A percentile compares a stretch with the other conserved stretches of the same genome.
These are phyloP conservation scores for Hyposoter dolosus DNA, from an alignment of 2,888 invertebrate genomes.

Conservation along the genomic window DNA sequence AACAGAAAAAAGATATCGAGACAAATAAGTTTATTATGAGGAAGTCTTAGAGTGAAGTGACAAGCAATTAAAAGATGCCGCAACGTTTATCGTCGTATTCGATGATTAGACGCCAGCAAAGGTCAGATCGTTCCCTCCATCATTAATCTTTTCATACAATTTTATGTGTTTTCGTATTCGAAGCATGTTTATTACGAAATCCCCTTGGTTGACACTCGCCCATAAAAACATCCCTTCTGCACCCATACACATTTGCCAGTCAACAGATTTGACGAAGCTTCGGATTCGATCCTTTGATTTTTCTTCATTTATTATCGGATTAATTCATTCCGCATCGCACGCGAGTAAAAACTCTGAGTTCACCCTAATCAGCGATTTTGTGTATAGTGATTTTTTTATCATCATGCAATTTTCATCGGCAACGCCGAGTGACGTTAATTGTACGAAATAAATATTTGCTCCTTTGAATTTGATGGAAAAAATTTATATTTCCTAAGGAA, in stretches of 20 bases:
- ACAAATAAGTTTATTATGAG: constrained; percentile 33
- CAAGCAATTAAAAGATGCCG: background rate
- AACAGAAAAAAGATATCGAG: background rate
- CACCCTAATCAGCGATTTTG: too few species aligned
- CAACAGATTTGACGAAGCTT: background rate
- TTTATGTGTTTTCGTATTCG: background rate
- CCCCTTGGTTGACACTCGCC: background rate
- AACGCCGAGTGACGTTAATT: background rate
- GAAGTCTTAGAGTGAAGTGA: background rate
- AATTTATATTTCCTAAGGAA: background rate
- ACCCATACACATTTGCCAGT: background rate
- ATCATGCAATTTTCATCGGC: background rate
- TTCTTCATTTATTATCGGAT: too few species aligned
- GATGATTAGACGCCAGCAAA: constrained; percentile 6
- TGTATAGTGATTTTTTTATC: background rate
- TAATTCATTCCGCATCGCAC: too few species aligned
- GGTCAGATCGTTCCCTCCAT: background rate
- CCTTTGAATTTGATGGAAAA: background rate
- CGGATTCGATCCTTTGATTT: too few species aligned
- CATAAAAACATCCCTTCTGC: background rate
- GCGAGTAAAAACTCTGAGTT: too few species aligned
- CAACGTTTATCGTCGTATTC: constrained; percentile 5
- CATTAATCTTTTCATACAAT: background rate
- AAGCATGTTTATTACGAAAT: background rate
- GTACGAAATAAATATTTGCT: background rate